Base-by-base conservation (phyloP, 2,888 invertebrate species). In the Caenorhabditis virilis region DNA sequence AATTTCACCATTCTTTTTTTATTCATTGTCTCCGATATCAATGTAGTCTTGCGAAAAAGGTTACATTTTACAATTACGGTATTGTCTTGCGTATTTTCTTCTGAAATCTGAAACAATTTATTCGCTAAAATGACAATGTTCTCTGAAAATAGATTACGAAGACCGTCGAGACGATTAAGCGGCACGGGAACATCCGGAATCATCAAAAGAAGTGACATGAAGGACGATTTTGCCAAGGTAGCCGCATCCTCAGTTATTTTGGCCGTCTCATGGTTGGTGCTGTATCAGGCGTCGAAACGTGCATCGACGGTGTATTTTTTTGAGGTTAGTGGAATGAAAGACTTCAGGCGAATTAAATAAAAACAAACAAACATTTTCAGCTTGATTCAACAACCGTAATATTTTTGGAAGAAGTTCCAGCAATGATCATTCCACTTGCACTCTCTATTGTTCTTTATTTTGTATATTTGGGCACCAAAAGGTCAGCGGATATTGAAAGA, bases 261-360 rank as follows among this genome's bases (percentile, higher is more conserved):
- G 20, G 52, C 60, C 30, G n/a, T 61, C 1, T 66, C 69, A 15
- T 65, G 64, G 36, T 47, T 66, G 9, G 69, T 73, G 9, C 47
- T 72, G 6, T 69, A 76, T 47, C 65, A 68, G 13, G 56, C 74
- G 2, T 74, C 72, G 42, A 57, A 56, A 9, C 36, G 76, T 35
- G 62, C 76, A 2, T 70, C 72, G 0, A 76, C 76, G 3, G 66
- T 76, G 36, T 76, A 76, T 57, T 76, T 76, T 52, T 76, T 73
- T 43, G 76, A 76, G 74, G 76, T 76, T 25, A 7, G 3, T 20
- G 18, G 6, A 9, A 7, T 39, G 16, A 11, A 20, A 18, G 16
- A 9, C 15, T 13, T 9, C n/a, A 13, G 25, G 30, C 15, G n/a
- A 20, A 38, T 7, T 11, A 35, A 33, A 22, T n/a, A 20, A 20